Base-by-base conservation (phyloP, 2,888 invertebrate genomes). In the Acronicta psi region DNA sequence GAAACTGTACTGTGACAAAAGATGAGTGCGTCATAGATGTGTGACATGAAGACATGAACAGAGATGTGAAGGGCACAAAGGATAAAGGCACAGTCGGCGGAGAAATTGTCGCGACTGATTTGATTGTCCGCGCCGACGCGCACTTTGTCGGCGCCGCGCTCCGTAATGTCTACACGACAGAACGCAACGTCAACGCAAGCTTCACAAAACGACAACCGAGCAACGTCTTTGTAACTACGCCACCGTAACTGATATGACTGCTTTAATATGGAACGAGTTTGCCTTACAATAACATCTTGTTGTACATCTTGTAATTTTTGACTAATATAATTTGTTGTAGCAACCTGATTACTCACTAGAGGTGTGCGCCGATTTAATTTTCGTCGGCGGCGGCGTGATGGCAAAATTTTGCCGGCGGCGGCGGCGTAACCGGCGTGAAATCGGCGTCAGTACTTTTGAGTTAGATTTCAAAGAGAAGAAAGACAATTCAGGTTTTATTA, bases 41-140 rank as follows among this genome's bases (percentile, higher is more conserved):
- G 67, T 65, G 61, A 51, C 59, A 51, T 53, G 62, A 66, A 64
- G 56, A 44, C 56, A 61, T 59, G 55, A 61, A 70, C 69, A 65
- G 54, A 59, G 52, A 38, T 56, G 36, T 14, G 47, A 34, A n/a
- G 34, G 43, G 56, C 64, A 77, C 79, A 82, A 80, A 82, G 83
- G 77, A 82, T 81, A 80, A 84, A 81, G 79, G 74, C 71, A 73
- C 59, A 65, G 75, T 67, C 75, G 69, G 58, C 56, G 73, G 82
- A 84, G 87, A 88, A 88, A 87, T 86, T 86, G 89, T 88, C 87
- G 83, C 83, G 82, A 80, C 84, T 85, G 87, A 91, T 90, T 87
- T 85, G 86, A 91, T 89, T 89, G 91, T 90, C 81, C 80, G 80
- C 75, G 76, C 79, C 82, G 84, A 84, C 86, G 83, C 84, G 82